A percentile compares a stretch with the other conserved stretches of the same genome.
These are phyloP conservation scores for Allacma fusca DNA, from an alignment of 2,888 invertebrate genomes.

Conservation along the genomic window DNA sequence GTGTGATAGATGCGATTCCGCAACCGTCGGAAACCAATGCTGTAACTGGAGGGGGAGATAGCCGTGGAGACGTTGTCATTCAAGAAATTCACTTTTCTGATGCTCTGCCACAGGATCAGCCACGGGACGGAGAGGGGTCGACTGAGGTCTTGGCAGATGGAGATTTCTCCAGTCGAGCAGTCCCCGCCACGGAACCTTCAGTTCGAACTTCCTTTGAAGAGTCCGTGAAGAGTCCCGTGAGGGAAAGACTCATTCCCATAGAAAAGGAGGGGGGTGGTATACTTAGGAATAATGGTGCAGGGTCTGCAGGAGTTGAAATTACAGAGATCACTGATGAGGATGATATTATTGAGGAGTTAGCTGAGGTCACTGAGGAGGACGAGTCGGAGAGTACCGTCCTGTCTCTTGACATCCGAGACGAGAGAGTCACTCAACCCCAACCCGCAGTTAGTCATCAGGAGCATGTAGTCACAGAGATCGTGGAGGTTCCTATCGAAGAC, in stretches of 20 bases:
- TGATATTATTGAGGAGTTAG: constrained; percentile 21
- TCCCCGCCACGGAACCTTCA: background rate
- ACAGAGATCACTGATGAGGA: constrained; percentile 43
- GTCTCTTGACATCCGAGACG: background rate
- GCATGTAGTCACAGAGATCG: background rate
- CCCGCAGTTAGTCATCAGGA: constrained; percentile 51
- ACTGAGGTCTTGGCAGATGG: background rate
- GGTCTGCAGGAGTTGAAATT: constrained; percentile 39
- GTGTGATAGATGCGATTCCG: constrained; percentile 44
- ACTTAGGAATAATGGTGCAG: constrained; percentile 25
- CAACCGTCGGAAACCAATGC: constrained; percentile 34
- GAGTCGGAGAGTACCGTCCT: constrained; percentile 44
- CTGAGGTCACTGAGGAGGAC: constrained; percentile 24
- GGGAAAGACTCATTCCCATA: constrained; percentile 42
- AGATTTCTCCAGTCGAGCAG: background rate
- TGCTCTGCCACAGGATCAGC: background rate
- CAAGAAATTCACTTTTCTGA: constrained; percentile 37
- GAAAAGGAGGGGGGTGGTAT: constrained; percentile 42
- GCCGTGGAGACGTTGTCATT: constrained; percentile 41
- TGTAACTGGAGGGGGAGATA: constrained; percentile 42
- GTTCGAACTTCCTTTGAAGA: constrained; percentile 38
- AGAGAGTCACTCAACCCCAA: background rate
- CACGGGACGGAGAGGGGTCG: background rate
- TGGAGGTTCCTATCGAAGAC: no score
- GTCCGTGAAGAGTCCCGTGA: constrained; percentile 33